A percentile compares a stretch with the other conserved stretches of the same genome.
These are phyloP conservation scores for Cataglyphis livida DNA, from an alignment of 2,888 invertebrate species.

Conservation along the genomic window DNA sequence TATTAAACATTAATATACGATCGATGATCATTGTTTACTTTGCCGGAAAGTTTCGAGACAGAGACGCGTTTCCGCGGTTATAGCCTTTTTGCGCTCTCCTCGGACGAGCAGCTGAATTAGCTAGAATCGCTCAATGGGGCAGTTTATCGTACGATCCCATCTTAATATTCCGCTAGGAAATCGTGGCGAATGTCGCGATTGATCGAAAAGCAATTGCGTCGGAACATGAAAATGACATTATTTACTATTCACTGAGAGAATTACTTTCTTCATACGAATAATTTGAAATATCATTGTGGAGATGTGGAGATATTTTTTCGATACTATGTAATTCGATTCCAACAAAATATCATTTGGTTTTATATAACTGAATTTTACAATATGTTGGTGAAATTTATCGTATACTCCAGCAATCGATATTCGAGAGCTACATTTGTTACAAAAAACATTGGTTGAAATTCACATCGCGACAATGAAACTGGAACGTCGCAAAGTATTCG, in stretches of 20 bases:
- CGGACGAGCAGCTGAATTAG: conserved; percentile 41
- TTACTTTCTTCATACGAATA: conserved; percentile 4
- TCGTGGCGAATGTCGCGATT: conserved; percentile 5
- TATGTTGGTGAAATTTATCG: background rate
- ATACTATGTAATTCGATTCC: background rate
- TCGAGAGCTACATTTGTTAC: background rate
- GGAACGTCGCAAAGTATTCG: conserved; percentile 53
- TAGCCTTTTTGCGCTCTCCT: conserved; percentile 49
- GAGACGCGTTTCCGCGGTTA: conserved; percentile 27
- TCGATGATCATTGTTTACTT: conserved; percentile 49
- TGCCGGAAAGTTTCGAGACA: conserved; percentile 43
- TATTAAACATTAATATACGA: conserved; percentile 36
- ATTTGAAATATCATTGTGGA: background rate
- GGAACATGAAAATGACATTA: background rate
- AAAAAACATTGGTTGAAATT: conserved; percentile 10
- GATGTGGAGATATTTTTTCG: background rate
- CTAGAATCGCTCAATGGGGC: conserved; percentile 46
- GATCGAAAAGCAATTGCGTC: conserved; percentile 20
- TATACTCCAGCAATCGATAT: background rate
- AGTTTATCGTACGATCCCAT: conserved; percentile 45
- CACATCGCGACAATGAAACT: conserved; percentile 48
- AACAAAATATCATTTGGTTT: background rate
- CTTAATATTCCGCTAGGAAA: conserved; percentile 54
- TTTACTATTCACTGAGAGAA: background rate
- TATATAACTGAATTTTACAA: background rate